Percentiles rank a stretch among this genome's conserved stretches.
Conservation (phyloP, 2,113 vertebrate genomes). For the Mus musculus region GRCm39 chr4:47341001-47341500, state of each 20-base stretch:
- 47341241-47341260: not conserved
- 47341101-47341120: not conserved
- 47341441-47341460: not conserved
- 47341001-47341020: not conserved
- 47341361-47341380: not conserved
- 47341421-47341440: not conserved
- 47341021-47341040: not conserved
- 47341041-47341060: not conserved
- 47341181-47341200: not conserved
- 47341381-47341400: not conserved
- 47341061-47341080: constrained; percentile 17
- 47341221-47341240: not conserved
- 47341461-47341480: not conserved
- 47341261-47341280: constrained; percentile 42
- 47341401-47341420: not conserved
- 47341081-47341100: not conserved
- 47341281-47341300: constrained; percentile 59
- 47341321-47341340: constrained; percentile 39
- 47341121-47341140: not conserved
- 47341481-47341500: not conserved
- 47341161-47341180: not conserved
- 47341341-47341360: constrained; percentile 49
- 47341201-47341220: constrained; percentile 27
- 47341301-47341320: not conserved
- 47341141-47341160: not conserved